A percentile compares a stretch with the other conserved stretches of the same genome.
Evolutionary conservation across 2,797 vertebrate genomes (phyloP).

Genomic region (Hypotaenidia philippensis): DNA sequence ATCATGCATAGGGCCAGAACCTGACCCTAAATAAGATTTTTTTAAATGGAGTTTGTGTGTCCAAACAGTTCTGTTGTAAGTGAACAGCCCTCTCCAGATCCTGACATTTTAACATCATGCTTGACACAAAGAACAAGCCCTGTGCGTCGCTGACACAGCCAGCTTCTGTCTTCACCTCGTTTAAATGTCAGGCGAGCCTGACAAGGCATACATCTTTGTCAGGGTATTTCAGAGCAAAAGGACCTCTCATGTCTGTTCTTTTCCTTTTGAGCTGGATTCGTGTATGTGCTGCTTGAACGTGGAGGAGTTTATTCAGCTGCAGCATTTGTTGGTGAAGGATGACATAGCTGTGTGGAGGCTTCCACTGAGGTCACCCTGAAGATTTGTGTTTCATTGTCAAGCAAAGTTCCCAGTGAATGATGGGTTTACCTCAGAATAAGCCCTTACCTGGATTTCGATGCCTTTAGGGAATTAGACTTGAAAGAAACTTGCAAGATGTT

Average conservation of each 20-base stretch:
- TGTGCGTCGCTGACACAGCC: background rate
- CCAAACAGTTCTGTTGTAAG: conserved; percentile 19
- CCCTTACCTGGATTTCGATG: background rate
- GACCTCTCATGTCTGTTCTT: background rate
- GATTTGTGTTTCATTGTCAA: background rate
- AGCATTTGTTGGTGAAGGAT: background rate
- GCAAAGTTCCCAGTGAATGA: background rate
- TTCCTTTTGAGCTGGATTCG: background rate
- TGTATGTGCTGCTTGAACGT: background rate
- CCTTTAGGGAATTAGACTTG: background rate
- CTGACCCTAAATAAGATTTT: background rate
- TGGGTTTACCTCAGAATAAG: background rate
- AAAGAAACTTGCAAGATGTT: background rate
- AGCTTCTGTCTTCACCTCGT: conserved; percentile 29
- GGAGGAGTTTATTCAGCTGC: background rate
- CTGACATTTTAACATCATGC: conserved; percentile 47
- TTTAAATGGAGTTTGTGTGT: conserved; percentile 33
- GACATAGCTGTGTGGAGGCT: background rate
- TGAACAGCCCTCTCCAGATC: background rate
- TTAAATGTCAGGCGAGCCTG: conserved; percentile 60
- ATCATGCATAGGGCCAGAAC: background rate
- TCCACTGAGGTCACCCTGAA: background rate
- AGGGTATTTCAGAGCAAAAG: background rate
- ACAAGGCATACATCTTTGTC: background rate
- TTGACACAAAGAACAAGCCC: conserved; percentile 26